Percentiles rank a stretch among this genome's conserved stretches.
Evolutionary conservation across 2,113 vertebrate species (phyloP).

Genomic region (Equus przewalskii): DNA sequence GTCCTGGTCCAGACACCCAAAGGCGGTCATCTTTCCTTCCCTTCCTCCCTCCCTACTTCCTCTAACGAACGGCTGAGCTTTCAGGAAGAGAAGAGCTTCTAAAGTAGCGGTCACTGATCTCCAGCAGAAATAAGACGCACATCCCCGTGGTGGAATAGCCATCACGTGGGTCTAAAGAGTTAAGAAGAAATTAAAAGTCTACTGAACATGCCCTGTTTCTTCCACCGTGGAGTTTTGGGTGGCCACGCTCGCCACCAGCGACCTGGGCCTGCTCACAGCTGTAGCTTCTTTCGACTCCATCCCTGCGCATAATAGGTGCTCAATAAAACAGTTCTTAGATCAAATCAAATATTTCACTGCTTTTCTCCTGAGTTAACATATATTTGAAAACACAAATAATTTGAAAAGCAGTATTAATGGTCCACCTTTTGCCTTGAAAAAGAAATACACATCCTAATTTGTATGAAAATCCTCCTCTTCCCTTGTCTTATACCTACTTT

Average conservation of each 20-base stretch:
- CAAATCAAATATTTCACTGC: not conserved
- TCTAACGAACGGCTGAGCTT: not conserved
- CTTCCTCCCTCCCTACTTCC: not conserved
- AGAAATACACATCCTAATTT: not conserved
- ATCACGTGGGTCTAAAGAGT: not conserved
- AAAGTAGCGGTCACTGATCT: not conserved
- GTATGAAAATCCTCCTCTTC: not conserved
- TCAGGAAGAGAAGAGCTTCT: not conserved
- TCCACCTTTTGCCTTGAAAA: not conserved
- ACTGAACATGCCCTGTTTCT: accelerated
- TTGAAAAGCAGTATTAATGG: not conserved
- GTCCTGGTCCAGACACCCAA: not conserved
- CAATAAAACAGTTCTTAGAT: not conserved
- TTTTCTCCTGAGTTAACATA: not conserved
- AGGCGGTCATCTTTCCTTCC: not conserved
- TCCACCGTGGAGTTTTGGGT: not conserved
- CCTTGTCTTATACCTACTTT: not conserved
- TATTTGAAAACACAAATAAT: not conserved
- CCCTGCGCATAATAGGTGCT: not conserved
- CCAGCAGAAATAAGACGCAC: not conserved
- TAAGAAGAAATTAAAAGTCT: not conserved
- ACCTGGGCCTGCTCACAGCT: not conserved
- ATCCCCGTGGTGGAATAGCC: accelerated
- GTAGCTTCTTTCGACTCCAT: not conserved
- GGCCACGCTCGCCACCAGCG: not conserved